phyloP scores from a whole-genome alignment of 2,797 vertebrate species.

The Sarcoramphus papa region DNA sequence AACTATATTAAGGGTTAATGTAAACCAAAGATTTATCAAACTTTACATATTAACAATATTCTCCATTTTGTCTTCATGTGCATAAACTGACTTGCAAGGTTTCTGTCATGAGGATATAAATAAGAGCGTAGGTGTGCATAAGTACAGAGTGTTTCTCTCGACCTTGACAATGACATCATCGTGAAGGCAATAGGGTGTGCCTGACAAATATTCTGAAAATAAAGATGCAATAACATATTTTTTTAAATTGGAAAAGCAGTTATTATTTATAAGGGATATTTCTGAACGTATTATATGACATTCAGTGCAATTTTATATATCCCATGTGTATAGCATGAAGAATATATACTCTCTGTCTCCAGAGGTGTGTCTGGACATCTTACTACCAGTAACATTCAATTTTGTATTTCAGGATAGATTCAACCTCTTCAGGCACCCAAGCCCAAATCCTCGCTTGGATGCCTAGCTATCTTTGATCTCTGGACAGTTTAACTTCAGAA shows the following conservation, averaged over 20 bases:
- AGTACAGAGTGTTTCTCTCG: accelerated
- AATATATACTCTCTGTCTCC: not conserved
- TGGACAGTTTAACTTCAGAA: not conserved
- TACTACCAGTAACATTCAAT: not conserved
- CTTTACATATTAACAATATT: not conserved
- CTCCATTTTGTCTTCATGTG: not conserved
- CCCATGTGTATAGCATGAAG: not conserved
- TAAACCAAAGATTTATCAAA: not conserved
- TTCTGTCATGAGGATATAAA: not conserved
- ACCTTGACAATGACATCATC: not conserved
- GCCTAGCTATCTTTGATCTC: not conserved
- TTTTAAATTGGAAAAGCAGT: not conserved
- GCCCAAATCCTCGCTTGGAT: not conserved
- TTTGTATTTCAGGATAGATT: not conserved
- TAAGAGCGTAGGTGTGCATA: not conserved
- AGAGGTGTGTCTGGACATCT: not conserved
- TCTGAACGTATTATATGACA: not conserved
- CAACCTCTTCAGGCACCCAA: not conserved
- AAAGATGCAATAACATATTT: not conserved
- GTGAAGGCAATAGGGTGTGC: not conserved
- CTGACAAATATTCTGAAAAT: not conserved
- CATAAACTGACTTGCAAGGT: not conserved
- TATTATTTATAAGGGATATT: not conserved
- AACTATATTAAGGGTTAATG: not conserved
- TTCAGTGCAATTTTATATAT: not conserved